Base-by-base conservation (phyloP, 2,888 invertebrate species). In the Drosophila stalkeri region DNA sequence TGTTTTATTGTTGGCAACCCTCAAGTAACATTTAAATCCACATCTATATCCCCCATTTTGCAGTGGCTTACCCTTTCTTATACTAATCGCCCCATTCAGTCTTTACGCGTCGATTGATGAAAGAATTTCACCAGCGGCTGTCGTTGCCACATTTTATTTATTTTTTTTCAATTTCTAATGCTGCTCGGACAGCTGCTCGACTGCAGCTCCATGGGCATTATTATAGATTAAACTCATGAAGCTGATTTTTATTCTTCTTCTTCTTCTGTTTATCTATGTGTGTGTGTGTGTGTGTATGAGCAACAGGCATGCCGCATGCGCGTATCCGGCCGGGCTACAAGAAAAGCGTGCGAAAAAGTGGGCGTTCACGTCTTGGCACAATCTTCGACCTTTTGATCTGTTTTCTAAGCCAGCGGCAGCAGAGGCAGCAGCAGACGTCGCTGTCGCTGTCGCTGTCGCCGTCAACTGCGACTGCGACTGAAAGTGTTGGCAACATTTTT, bases 311-410 rank as follows among this genome's bases (percentile, higher is more conserved):
- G 41, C 64, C 41, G 27, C 77, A 73, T 64, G 41, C 64, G 66
- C 81, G 82, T 80, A 83, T 85, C 85, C 89, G 85, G 87, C 59
- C 68, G 55, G 37, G 18, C 55, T 33, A 39, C 61, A 64, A 64
- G 67, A 81, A 72, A 81, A 90, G 85, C 87, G 87, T 87, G 87
- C 90, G 87, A 90, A 87, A 90, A 87, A 90, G 90, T 90, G 86
- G 87, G 87, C 87, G 87, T 84, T 61, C 67, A 63, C 67, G 68
- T 87, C 90, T 89, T 89, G 75, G 80, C 89, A 72, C 90, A 87
- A 83, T 87, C 90, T 84, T 75, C 88, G 90, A 87, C 90, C 87
- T 87, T 89, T 87, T 87, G 90, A 86, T 86, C 90, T 86, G 86
- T 86, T 90, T 90, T 88, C 82, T 65, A 80, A 68, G 72, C 78